Conservation (phyloP, 1,140 invertebrate species). For the Protaetia brevitarsis region DNA sequence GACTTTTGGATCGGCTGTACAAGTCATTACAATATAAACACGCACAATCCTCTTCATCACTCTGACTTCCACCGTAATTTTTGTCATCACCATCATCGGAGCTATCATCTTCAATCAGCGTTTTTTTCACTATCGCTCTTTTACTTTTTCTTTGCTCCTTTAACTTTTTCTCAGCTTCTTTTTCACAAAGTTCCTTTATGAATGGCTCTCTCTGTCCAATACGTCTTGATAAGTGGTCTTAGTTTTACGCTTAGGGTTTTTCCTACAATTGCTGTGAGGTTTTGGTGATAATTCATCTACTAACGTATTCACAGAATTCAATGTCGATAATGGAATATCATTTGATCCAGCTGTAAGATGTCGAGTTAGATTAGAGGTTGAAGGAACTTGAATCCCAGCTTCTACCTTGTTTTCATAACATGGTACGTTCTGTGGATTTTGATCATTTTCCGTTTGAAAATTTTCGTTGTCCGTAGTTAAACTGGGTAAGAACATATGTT, state of each 20-base stretch:
- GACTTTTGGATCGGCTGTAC: no score
- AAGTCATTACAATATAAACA: no score
- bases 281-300: no score
- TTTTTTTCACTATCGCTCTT: neutral
- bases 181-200: neutral
- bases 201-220: neutral
- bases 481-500: conserved; percentile 26
- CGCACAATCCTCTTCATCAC: no score
- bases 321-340: neutral
- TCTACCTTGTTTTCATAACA: neutral
- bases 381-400: neutral
- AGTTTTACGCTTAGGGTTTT: no score
- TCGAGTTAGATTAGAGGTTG: neutral
- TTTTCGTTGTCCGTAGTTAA: conserved; percentile 23
- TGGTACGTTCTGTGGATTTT: neutral
- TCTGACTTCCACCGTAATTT: neutral
- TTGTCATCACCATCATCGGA: neutral
- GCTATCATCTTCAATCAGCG: neutral
- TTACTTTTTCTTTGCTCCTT: neutral
- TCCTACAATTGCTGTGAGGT: no score
- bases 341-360: neutral
- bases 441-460: neutral
- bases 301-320: no score
- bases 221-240: neutral
- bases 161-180: neutral